These are phyloP conservation scores for Aphaenogaster floridana DNA, from an alignment of 1,140 invertebrate genomes.

Conservation along the genomic window DNA sequence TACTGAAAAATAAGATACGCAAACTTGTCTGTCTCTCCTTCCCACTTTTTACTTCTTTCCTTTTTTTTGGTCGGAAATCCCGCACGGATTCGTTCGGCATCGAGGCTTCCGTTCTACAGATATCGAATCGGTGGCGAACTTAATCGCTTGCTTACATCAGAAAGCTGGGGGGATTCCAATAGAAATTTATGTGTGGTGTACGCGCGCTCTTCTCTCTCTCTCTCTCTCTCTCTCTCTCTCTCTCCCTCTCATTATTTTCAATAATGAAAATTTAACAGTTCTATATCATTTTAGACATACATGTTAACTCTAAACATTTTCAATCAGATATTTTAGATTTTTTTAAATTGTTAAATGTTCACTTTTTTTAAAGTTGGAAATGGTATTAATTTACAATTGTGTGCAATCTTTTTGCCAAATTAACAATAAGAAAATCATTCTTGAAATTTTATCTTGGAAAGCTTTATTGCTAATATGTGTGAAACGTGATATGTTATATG, in stretches of 20 bases:
- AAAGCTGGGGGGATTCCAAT: background rate
- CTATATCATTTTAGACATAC: background rate
- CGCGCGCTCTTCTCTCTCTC: background rate
- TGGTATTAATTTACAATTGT: background rate
- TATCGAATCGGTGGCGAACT: constrained; percentile 37
- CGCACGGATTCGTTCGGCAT: constrained; percentile 12
- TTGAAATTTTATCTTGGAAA: background rate
- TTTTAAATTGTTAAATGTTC: background rate
- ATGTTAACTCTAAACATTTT: background rate
- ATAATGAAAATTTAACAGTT: background rate
- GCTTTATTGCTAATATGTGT: background rate
- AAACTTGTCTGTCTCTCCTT: constrained; percentile 53
- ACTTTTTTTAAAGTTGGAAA: background rate
- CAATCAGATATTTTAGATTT: background rate
- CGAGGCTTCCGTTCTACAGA: background rate
- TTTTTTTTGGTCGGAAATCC: constrained; percentile 30
- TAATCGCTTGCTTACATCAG: constrained; percentile 40
- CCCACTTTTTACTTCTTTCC: background rate
- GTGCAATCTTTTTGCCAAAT: background rate
- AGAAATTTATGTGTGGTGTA: background rate
- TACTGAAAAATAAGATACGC: constrained; percentile 65
- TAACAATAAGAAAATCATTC: background rate
- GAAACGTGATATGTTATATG: background rate
- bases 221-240: too few species aligned
- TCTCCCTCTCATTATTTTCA: background rate